Conservation (phyloP, 2,797 vertebrate genomes). For the Mus caroli region DNA sequence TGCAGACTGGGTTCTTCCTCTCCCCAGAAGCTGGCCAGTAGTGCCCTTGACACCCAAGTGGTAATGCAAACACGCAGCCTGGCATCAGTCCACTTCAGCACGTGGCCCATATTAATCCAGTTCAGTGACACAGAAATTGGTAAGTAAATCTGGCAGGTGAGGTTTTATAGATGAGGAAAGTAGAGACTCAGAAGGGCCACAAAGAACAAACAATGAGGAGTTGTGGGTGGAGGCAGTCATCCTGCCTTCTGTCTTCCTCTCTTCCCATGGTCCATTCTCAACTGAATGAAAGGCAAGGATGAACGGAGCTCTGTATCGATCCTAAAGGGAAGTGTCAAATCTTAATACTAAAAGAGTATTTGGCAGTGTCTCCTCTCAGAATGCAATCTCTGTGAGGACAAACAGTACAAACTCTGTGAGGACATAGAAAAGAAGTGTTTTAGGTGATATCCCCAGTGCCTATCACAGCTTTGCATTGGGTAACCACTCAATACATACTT, state of each 20-base stretch:
- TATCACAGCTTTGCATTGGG: neutral
- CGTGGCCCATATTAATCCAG: neutral
- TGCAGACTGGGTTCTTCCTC: neutral
- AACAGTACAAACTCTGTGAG: neutral
- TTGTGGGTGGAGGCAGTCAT: rapidly evolving
- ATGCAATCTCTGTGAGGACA: too few species aligned
- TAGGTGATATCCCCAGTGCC: neutral
- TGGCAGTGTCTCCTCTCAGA: neutral
- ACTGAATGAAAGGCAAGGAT: neutral
- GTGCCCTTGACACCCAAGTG: neutral
- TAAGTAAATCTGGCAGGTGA: neutral
- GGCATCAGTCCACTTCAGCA: neutral
- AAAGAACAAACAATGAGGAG: neutral
- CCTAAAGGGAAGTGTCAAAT: neutral
- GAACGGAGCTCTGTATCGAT: neutral
- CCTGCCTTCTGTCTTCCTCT: neutral
- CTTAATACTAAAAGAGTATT: neutral
- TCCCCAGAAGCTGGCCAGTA: neutral
- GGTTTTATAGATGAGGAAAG: neutral
- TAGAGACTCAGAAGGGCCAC: neutral
- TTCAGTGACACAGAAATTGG: neutral
- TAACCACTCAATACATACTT: neutral
- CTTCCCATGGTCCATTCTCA: neutral
- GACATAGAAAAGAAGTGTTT: neutral
- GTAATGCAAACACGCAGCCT: neutral